Conservation (phyloP, 2,113 vertebrate species). For the Entelurus aequoreus region DNA sequence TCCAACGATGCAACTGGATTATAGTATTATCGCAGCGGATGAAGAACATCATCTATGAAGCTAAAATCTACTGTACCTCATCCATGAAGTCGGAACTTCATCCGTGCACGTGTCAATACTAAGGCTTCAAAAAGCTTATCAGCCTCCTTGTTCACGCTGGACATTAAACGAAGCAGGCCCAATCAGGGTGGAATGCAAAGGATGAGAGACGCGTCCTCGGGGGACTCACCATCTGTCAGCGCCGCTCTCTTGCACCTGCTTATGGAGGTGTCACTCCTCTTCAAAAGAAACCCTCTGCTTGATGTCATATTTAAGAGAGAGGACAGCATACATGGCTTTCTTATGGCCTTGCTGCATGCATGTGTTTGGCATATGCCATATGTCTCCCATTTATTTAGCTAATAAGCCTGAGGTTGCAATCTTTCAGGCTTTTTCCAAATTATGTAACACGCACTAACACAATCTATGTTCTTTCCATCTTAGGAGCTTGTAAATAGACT, state of each 20-base stretch:
- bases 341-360: conserved; percentile 14
- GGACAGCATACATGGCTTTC: conserved; percentile 13
- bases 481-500: background rate
- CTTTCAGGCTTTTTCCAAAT: background rate
- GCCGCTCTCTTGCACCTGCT: conserved; percentile 38
- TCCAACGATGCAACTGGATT: conserved; percentile 59
- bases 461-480: background rate
- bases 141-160: conserved; percentile 20
- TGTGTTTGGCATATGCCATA: conserved; percentile 15
- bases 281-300: conserved; percentile 37
- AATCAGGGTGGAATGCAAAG: conserved; percentile 18
- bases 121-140: conserved; percentile 24
- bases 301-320: conserved; percentile 42
- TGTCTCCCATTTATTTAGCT: conserved; percentile 8
- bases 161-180: conserved; percentile 38
- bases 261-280: conserved; percentile 34
- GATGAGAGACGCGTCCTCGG: conserved; percentile 22
- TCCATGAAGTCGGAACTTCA: background rate
- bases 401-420: conserved; percentile 13
- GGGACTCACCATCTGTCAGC: conserved; percentile 51
- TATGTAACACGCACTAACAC: background rate
- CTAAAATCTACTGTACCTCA: conserved; percentile 20
- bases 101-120: background rate
- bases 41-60: conserved; percentile 38
- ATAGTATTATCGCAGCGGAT: conserved; percentile 49